These are phyloP conservation scores for Chaetoderma sp. DNA, from an alignment of 2,888 invertebrate genomes.

Conservation along the genomic window DNA sequence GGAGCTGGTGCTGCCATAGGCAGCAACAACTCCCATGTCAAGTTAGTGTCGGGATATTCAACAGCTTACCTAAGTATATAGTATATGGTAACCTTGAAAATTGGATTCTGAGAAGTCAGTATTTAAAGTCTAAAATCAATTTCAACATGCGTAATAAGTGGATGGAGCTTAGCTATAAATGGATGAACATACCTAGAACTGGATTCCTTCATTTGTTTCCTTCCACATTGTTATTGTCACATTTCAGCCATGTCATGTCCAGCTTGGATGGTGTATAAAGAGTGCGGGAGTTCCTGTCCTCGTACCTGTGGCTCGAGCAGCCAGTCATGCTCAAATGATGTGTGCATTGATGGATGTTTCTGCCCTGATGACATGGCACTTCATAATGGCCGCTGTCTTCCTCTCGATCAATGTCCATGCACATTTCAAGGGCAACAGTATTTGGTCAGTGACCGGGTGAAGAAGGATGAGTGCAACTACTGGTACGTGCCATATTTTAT, in stretches of 20 bases:
- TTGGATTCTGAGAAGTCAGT: no score
- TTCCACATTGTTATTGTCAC: constrained; percentile 13
- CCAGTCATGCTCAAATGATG: constrained; percentile 64
- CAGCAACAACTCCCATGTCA: no score
- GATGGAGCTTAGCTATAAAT: no score
- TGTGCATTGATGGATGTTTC: constrained; percentile 89
- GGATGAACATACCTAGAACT: no score
- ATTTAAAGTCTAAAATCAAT: no score
- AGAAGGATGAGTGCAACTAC: constrained; percentile 58
- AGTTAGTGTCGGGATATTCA: no score
- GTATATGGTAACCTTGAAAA: no score
- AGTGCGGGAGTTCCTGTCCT: constrained; percentile 82
- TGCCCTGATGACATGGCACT: constrained; percentile 84
- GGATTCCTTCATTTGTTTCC: no score
- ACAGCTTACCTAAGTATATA: no score
- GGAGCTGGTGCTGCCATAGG: no score
- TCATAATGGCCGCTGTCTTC: constrained; percentile 83
- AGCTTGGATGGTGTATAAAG: constrained; percentile 80
- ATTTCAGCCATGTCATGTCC: constrained; percentile 82
- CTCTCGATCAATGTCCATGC: constrained; percentile 83
- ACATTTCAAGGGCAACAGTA: constrained; percentile 74
- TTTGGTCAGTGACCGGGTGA: constrained; percentile 44
- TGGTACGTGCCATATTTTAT: constrained; percentile 46
- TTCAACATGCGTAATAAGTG: no score
- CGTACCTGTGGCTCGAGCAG: constrained; percentile 76